Evolutionary conservation across 1,140 invertebrate species (phyloP).

Genomic region (Scaptomyza graminum): DNA sequence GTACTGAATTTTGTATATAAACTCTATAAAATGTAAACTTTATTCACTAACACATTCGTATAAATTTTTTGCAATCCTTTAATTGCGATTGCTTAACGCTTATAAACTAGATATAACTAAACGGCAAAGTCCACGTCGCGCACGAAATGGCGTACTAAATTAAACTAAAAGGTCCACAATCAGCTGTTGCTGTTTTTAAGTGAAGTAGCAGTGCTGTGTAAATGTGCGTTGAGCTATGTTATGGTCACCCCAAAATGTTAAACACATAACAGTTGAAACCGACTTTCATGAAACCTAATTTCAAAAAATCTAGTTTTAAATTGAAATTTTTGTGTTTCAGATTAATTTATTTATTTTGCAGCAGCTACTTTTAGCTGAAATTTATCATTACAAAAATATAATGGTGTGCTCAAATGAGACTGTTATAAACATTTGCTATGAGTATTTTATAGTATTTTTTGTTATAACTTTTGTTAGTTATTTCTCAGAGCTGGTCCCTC

Average conservation of each 20-base stretch:
- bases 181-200: constrained; percentile 36
- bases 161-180: constrained; percentile 20
- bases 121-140: constrained; percentile 18
- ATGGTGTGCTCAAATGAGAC: neutral
- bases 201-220: constrained; percentile 5
- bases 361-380: too few relatives aligned
- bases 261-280: neutral
- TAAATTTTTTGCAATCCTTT: constrained; percentile 28
- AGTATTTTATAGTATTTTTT: neutral
- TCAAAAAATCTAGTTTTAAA: too few relatives aligned
- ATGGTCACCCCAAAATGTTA: constrained; percentile 20
- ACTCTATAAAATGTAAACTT: constrained; percentile 27
- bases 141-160: constrained; percentile 43
- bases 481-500: constrained; percentile 3
- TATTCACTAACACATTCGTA: constrained; percentile 27
- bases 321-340: too few relatives aligned
- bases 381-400: too few relatives aligned
- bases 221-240: neutral
- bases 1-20: constrained; percentile 50
- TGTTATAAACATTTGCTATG: neutral
- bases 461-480: too few relatives aligned
- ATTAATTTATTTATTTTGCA: too few relatives aligned
- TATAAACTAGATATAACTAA: constrained; percentile 9
- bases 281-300: too few relatives aligned
- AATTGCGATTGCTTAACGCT: neutral